These are phyloP conservation scores for Microcebus griseorufus DNA, from an alignment of 2,113 vertebrate species.

Conservation along the genomic window DNA sequence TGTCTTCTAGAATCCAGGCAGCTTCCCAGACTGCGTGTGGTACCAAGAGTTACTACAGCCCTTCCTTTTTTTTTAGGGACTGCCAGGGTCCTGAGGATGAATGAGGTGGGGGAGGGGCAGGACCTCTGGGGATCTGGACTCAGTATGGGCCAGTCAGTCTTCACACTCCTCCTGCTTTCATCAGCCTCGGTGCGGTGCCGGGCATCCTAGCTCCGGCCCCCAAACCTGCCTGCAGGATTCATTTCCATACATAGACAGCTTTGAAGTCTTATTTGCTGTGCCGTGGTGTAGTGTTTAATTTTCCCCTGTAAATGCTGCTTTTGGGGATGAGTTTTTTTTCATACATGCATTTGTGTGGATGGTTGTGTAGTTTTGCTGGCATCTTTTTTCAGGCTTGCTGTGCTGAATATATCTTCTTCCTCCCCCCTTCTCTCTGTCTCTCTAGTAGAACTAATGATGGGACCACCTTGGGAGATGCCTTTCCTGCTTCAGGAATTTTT, in stretches of 20 bases:
- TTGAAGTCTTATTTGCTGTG: conserved; percentile 12
- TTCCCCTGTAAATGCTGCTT: neutral
- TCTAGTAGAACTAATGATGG: conserved; percentile 28
- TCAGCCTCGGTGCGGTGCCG: accelerated
- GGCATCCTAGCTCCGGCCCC: neutral
- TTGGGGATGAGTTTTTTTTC: neutral
- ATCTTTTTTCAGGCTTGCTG: neutral
- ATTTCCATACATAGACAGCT: neutral
- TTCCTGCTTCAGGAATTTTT: neutral
- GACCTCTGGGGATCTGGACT: neutral
- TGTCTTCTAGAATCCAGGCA: neutral
- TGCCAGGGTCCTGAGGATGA: neutral
- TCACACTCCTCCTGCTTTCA: neutral
- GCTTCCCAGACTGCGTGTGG: neutral
- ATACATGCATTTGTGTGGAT: neutral
- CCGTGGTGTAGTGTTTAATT: neutral
- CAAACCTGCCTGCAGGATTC: neutral
- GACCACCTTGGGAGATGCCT: neutral
- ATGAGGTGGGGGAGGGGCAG: neutral
- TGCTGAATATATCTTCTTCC: neutral
- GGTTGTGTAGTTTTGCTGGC: neutral
- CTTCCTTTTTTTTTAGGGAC: no score
- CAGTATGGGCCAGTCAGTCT: neutral
- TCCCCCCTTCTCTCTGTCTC: neutral
- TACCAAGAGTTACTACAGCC: accelerated